Conservation (phyloP, 2,888 invertebrate species). For the Morpho achilles region DNA sequence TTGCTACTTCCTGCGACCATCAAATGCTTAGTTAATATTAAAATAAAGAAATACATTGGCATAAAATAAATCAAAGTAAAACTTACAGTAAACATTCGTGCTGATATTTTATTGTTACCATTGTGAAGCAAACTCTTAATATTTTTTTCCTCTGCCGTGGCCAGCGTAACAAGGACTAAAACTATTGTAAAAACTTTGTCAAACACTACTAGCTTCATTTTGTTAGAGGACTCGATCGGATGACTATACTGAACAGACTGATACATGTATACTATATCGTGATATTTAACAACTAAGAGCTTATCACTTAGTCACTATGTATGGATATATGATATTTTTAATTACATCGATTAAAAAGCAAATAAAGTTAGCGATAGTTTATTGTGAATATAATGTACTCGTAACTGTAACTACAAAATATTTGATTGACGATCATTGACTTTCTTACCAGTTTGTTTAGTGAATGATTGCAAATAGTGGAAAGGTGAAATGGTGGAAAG, state of each 20-base stretch:
- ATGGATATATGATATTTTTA: too few relatives aligned
- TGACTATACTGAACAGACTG: neutral
- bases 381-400: too few relatives aligned
- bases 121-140: conserved; percentile 30
- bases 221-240: neutral
- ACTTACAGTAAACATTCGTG: conserved; percentile 15
- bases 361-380: too few relatives aligned
- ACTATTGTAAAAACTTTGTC: conserved; percentile 19
- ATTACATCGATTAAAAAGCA: too few relatives aligned
- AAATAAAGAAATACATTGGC: neutral
- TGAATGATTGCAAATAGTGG: too few relatives aligned
- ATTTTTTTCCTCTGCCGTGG: conserved; percentile 35
- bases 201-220: conserved; percentile 1
- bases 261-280: too few relatives aligned
- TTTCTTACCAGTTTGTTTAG: too few relatives aligned
- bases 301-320: too few relatives aligned
- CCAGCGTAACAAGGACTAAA: conserved; percentile 35
- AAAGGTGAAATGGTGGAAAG: too few relatives aligned
- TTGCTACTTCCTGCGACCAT: conserved; percentile 47
- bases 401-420: too few relatives aligned
- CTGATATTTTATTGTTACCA: conserved; percentile 11
- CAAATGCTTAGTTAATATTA: conserved; percentile 6
- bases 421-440: too few relatives aligned
- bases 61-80: neutral
- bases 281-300: too few relatives aligned